phyloP scores from a whole-genome alignment of 2,888 invertebrate species.

The Yponomeuta cagnagella region DNA sequence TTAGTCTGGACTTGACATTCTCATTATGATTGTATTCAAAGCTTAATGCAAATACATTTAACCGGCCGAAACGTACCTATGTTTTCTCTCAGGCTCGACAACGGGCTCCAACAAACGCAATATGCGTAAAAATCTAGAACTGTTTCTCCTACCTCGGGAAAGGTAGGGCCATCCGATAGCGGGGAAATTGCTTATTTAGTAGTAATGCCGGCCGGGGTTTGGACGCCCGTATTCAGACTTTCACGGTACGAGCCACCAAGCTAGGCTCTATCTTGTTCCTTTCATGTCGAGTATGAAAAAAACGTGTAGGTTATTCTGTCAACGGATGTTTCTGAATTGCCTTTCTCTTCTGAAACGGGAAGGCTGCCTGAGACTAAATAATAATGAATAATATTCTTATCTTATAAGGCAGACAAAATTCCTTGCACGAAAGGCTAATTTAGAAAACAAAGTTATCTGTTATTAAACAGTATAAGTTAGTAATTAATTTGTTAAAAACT shows the following conservation, averaged over 20 bases:
- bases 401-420: no score
- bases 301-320: background rate
- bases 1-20: no score
- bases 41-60: background rate
- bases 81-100: background rate
- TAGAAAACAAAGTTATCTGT: no score
- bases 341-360: background rate
- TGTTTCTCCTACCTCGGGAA: background rate
- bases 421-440: no score
- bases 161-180: background rate
- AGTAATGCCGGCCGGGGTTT: background rate
- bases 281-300: no score
- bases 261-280: background rate
- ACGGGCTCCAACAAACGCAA: background rate
- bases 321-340: background rate
- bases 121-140: background rate
- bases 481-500: no score
- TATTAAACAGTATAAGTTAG: no score
- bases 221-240: background rate
- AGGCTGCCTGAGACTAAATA: background rate
- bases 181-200: constrained; percentile 1
- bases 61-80: background rate
- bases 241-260: background rate
- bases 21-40: background rate
- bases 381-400: background rate